Base-by-base conservation (phyloP, 2,888 invertebrate species). In the Campoletis raptor region DNA sequence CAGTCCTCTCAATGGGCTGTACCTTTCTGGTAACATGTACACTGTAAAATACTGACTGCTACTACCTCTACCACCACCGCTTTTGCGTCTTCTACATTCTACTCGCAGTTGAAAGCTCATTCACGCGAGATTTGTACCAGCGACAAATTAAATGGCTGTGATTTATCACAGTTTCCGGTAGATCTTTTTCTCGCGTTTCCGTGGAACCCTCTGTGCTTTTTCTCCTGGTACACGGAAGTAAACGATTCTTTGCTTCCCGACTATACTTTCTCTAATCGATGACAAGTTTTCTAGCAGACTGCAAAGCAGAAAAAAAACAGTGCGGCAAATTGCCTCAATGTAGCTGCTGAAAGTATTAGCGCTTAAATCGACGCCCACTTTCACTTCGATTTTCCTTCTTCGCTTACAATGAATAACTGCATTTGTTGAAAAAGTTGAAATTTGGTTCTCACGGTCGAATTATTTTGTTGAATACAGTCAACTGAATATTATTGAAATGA, bases 141-240 rank as follows among this genome's bases (percentile, higher is more conserved):
- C 83, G 83, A 84, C 86, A 86, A 87, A 87, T 87, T 87, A 87
- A 86, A 86, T 81, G 87, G 79, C 77, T 78, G 79, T 87, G 86
- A 87, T 87, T 87, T 86, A 87, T 87, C 83, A 73, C 78, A 69
- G 83, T 64, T 86, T 81, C 81, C 87, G 66, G 78, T 72, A 42
- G n/a, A 54, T 72, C 66, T 76, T 61, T 72, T 73, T 67, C 66
- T 72, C 72, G 66, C 45, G 73, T 78, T 85, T 73, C 40, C 61
- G 37, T 24, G 12, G 42, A 30, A 8, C 36, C n/a, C 45, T 70
- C 5, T 45, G 12, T 61, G n/a, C 54, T 42, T 57, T 42, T 54
- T 36, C 57, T 30, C 36, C 30, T 37, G 61, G 3, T 45, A 42
- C 30, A 42, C 15, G 54, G 36, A 66, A 30, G 21, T 48, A 45